Conservation (phyloP, 2,797 vertebrate genomes). For the Pteropus rufus region DNA sequence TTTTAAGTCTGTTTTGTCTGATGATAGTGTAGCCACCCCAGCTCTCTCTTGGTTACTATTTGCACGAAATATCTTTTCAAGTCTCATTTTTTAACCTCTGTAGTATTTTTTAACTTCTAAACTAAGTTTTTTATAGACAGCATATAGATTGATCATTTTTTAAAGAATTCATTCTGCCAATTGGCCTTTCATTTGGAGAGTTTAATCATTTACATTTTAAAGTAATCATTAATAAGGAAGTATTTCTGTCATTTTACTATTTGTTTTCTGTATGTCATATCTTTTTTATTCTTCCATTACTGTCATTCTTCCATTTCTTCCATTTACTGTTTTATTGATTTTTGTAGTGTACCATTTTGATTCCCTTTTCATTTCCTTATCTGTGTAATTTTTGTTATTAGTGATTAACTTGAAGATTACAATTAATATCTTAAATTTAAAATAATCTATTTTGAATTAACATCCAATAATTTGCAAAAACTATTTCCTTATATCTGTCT, state of each 20-base stretch:
- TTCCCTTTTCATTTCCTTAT: not conserved
- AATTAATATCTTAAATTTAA: not conserved
- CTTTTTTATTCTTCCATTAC: not conserved
- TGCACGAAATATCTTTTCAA: too few relatives aligned
- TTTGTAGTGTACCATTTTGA: not conserved
- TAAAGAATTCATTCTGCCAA: not conserved
- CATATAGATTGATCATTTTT: not conserved
- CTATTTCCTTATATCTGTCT: not conserved
- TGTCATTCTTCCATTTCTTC: too few relatives aligned
- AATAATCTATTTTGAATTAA: not conserved
- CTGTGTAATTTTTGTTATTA: not conserved
- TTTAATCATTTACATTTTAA: not conserved
- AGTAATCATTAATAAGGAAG: not conserved
- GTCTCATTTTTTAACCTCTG: too few relatives aligned
- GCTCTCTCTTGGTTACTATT: too few relatives aligned
- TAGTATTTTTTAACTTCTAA: not conserved
- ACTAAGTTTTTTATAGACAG: not conserved
- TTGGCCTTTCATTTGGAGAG: not conserved
- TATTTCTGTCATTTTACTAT: not conserved
- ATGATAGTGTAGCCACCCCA: too few relatives aligned
- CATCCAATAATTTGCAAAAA: not conserved
- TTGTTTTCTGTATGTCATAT: not conserved
- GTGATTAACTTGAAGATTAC: not conserved
- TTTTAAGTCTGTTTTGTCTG: too few relatives aligned
- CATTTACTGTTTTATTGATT: not conserved